phyloP scores from a whole-genome alignment of 2,113 vertebrate species.

The Ceyx melanurus region DNA sequence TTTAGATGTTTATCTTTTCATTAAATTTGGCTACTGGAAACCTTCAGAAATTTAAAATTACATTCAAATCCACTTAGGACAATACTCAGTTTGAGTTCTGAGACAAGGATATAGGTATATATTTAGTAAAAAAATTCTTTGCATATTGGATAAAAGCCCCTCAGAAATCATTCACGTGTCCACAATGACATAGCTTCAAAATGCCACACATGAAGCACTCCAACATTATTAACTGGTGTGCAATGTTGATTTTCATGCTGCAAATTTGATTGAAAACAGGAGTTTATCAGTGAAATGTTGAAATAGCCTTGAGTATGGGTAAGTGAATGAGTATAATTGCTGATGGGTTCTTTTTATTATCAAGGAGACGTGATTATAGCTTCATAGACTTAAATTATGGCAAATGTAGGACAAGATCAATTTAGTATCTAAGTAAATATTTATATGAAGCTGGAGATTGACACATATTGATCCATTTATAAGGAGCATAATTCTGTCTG shows the following conservation, averaged over 20 bases:
- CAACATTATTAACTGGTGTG: slow-evolving; percentile 25
- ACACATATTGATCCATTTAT: slow-evolving; percentile 36
- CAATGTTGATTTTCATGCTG: slow-evolving; percentile 34
- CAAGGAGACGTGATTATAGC: slow-evolving; percentile 58
- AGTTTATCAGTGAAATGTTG: slow-evolving; percentile 49
- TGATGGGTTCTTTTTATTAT: slow-evolving; percentile 56
- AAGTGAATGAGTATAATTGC: slow-evolving; percentile 59
- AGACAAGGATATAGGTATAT: background rate
- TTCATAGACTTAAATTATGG: slow-evolving; percentile 56
- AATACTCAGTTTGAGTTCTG: background rate
- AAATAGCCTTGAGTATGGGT: slow-evolving; percentile 39
- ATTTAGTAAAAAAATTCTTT: background rate
- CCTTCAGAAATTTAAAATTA: background rate
- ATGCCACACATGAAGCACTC: slow-evolving; percentile 12
- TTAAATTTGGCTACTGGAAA: background rate
- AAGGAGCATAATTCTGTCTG: slow-evolving; percentile 38
- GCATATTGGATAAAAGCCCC: background rate
- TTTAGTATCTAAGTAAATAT: slow-evolving; percentile 66
- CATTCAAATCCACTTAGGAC: background rate
- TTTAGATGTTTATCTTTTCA: background rate
- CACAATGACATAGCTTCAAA: background rate
- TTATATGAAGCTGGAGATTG: slow-evolving; percentile 39
- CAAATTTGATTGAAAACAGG: slow-evolving; percentile 55
- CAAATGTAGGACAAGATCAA: slow-evolving; percentile 62
- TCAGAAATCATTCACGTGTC: background rate